Conservation (phyloP, 1,140 invertebrate genomes). For the Odontomachus brunneus region DNA sequence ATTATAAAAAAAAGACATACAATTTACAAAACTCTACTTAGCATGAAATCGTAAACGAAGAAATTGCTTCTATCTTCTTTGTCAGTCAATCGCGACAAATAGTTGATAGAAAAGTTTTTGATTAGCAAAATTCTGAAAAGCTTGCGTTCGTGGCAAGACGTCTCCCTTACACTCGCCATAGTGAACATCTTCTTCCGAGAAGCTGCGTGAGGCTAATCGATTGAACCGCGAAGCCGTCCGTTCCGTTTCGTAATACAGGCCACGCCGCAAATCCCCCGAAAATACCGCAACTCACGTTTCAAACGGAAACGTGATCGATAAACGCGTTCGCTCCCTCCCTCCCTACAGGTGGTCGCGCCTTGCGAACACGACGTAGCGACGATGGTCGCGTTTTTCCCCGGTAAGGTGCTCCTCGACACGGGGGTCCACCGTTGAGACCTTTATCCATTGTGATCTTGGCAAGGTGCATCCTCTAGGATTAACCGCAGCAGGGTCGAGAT, state of each 20-base stretch:
- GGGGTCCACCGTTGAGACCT: slow-evolving; percentile 57
- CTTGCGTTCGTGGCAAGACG: too few species aligned
- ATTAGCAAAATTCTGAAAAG: too few species aligned
- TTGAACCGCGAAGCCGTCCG: not conserved
- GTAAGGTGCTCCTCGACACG: not conserved
- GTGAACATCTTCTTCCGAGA: not conserved
- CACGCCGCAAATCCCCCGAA: slow-evolving; percentile 50
- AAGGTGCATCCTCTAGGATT: slow-evolving; percentile 51
- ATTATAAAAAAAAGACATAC: too few species aligned
- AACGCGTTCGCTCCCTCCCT: slow-evolving; percentile 42
- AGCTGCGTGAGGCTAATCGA: not conserved
- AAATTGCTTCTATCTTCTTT: too few species aligned
- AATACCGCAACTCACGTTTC: slow-evolving; percentile 19
- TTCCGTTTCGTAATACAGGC: slow-evolving; percentile 28
- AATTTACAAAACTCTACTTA: too few species aligned
- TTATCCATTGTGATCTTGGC: slow-evolving; percentile 72
- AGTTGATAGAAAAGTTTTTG: too few species aligned
- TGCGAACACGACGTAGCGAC: slow-evolving; percentile 31
- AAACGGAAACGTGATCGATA: slow-evolving; percentile 10
- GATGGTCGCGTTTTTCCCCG: slow-evolving; percentile 15
- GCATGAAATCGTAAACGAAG: too few species aligned
- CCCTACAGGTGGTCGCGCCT: slow-evolving; percentile 68
- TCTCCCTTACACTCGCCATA: not conserved
- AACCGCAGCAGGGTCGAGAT: slow-evolving; percentile 51
- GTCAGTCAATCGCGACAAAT: too few species aligned